Evolutionary conservation across 2,113 vertebrate genomes (phyloP), one percentile per base, ranked within the genome.

Genomic region (Cyprinus carpio): DNA sequence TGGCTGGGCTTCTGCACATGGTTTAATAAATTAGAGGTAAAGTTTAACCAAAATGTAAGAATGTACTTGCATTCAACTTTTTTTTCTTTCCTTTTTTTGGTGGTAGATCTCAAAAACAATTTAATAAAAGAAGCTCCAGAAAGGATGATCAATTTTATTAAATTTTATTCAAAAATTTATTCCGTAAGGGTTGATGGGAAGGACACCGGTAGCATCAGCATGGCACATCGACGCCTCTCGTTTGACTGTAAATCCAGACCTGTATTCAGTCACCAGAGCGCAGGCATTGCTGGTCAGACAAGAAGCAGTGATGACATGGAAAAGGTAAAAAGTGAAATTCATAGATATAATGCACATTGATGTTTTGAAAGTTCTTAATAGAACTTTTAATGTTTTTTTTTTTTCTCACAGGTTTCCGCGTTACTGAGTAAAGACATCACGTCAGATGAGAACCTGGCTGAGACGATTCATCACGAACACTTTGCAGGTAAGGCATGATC

Each of bases 161-260:
- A 40, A 40, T 75, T 58, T 82, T 25, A 4, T 82, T 49, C 11
- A 31, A 1, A 43, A 7, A 40, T 40, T 76, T 88, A 23, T 84
- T 7, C 25, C 31, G 46, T 29, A 84, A 98, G 98, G 91, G 97
- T 98, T 92, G 98, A 98, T 51, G 98, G 97, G 83, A 97, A 97
- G 91, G 97, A 98, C 1, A 81, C 93, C 0, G 86, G 94, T 64
- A 92, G 92, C 84, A 94, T 94, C 88, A 95, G 94, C 75, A 69
- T 95, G 81, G 95, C 97, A 11, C 95, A 96, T 90, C 91, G 94
- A 15, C 93, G 95, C 0, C 93, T 95, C n/a, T 95, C 96, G 0
- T 95, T 96, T 20, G 97, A 97, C 72, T 93, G 95, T 65, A 98
- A 99, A 29, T 93, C 95, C 6, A 95, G 95, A 87, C 94, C 96